These are phyloP conservation scores for Calliopum simillimum DNA, from an alignment of 2,888 invertebrate genomes.

Conservation along the genomic window DNA sequence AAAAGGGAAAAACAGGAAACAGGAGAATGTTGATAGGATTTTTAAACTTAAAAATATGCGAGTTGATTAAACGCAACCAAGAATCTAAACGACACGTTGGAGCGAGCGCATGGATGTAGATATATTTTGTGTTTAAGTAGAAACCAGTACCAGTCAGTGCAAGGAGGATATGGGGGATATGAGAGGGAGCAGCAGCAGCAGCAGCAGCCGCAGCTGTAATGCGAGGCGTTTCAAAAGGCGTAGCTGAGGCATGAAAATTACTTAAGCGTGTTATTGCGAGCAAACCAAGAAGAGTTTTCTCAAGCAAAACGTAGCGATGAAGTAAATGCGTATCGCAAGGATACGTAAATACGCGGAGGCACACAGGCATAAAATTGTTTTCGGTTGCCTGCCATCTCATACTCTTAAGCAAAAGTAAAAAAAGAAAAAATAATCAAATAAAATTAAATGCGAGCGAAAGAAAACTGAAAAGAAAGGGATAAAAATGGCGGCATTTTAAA, in stretches of 20 bases:
- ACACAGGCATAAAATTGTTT: constrained; percentile 25
- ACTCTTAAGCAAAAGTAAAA: constrained; percentile 7
- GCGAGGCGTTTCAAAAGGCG: constrained; percentile 54
- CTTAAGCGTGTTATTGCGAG: constrained; percentile 65
- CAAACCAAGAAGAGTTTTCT: constrained; percentile 34
- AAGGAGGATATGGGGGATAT: background rate
- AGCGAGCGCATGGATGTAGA: no score
- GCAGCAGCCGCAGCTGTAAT: no score
- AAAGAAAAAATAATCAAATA: constrained; percentile 14
- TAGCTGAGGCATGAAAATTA: constrained; percentile 64
- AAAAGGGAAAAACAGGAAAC: background rate
- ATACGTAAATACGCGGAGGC: background rate
- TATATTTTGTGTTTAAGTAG: no score
- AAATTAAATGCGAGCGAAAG: constrained; percentile 1
- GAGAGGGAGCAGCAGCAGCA: background rate
- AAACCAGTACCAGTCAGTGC: background rate
- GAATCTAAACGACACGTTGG: no score
- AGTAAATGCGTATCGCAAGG: constrained; percentile 11
- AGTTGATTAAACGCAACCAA: constrained; percentile 20
- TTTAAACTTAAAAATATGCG: constrained; percentile 15
- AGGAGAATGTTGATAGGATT: constrained; percentile 1
- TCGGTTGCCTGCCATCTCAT: background rate
- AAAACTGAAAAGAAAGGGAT: constrained; percentile 14
- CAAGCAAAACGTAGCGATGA: background rate
- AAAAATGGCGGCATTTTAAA: constrained; percentile 27